Base-by-base conservation (phyloP, 2,797 vertebrate species). In the Selene dorsalis region DNA sequence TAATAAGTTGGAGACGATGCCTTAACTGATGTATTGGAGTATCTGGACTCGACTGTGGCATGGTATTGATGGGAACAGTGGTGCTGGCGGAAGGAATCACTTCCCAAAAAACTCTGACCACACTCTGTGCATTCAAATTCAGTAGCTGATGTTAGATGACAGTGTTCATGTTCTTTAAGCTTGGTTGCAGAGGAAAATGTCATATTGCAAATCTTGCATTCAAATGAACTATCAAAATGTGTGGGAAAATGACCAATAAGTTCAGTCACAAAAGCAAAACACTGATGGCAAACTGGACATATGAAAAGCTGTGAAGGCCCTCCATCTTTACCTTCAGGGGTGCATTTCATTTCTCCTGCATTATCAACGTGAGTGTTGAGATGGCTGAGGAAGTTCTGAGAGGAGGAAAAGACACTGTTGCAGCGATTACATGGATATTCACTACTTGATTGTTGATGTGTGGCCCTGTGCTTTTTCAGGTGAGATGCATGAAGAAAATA, bases 401-500 rank as follows among this genome's bases (percentile, higher is more conserved):
- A 61, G 9, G 94, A 90, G 22, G 79, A 86, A 68, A 93, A 95
- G 57, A 70, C 91, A 61, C 73, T 92, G 63, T 90, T 90, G 83
- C 95, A 95, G 13, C 84, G 88, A 82, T 87, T 91, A 60, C 95
- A 96, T 38, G 71, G 76, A 86, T 94, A 95, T 75, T 87, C 70
- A 28, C 59, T 48, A 11, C 50, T 64, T 17, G 87, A 60, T 59
- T 48, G 24, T 0, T 90, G 89, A 88, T 95, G 93, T 26, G 84
- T 91, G 17, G 80, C 84, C 64, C 80, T 86, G 89, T 96, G 95
- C 78, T 94, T 95, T 82, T 94, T 93, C 68, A 95, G 83, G 69
- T 96, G 95, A 71, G 95, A 94, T 13, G 88, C 86, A 74, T 94
- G 93, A 45, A 94, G 80, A 80, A 95, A 96, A 86, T 95, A 87